Evolutionary conservation across 1,140 invertebrate species (phyloP).

Genomic region (Danaus plexippus): DNA sequence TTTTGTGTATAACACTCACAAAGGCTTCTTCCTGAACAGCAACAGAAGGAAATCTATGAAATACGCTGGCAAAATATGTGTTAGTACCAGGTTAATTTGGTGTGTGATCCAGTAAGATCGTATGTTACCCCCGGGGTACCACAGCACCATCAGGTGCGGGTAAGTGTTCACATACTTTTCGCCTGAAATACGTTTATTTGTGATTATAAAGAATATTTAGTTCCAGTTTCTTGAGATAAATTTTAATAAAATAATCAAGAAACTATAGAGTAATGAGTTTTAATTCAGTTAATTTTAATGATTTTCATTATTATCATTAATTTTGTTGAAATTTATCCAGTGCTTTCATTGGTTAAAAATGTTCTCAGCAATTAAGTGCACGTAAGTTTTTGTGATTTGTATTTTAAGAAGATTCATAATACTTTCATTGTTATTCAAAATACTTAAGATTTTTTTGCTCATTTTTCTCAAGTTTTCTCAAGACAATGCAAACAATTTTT

Average conservation of each 20-base stretch:
- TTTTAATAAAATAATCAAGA: not conserved
- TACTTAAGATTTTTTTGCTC: conserved; percentile 1
- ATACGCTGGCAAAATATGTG: conserved; percentile 86
- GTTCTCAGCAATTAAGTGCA: too few relatives aligned
- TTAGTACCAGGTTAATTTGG: conserved; percentile 78
- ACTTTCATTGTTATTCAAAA: too few relatives aligned
- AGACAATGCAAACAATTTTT: too few relatives aligned
- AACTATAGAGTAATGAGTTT: too few relatives aligned
- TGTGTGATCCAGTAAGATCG: conserved; percentile 81
- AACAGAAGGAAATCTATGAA: conserved; percentile 79
- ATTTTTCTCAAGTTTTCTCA: too few relatives aligned
- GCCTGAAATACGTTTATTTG: conserved; percentile 38
- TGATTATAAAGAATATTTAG: too few relatives aligned
- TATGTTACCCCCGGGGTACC: conserved; percentile 85
- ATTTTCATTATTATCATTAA: too few relatives aligned
- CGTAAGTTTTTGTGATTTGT: too few relatives aligned
- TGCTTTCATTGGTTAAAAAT: not conserved
- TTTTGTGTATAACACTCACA: conserved; percentile 74
- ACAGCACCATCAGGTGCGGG: conserved; percentile 77
- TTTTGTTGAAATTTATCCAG: too few relatives aligned
- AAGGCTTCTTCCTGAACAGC: conserved; percentile 82
- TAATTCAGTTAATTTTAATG: too few relatives aligned
- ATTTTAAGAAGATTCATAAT: too few relatives aligned
- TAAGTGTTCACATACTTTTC: conserved; percentile 73
- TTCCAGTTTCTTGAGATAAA: too few relatives aligned